phyloP scores from a whole-genome alignment of 92 coral and sea anemone genomes.

The Bergia puertoricense region DNA sequence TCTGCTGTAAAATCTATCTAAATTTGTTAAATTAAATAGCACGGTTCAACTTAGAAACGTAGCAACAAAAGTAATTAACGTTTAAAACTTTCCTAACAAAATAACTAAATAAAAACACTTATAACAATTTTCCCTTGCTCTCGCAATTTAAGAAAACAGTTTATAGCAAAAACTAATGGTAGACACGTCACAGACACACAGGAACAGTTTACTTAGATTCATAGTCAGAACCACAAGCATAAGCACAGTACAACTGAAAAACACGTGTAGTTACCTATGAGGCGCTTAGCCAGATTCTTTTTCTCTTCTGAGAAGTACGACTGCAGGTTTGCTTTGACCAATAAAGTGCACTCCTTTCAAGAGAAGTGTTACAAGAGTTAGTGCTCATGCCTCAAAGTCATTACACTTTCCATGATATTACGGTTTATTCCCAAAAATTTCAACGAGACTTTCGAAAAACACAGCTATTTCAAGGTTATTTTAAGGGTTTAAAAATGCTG shows the following conservation, averaged over 20 bases:
- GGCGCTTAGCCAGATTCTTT: slow-evolving; percentile 62
- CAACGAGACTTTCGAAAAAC: too few relatives aligned
- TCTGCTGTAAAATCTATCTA: too few relatives aligned
- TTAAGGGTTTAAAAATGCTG: neutral
- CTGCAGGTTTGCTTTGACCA: slow-evolving; percentile 59
- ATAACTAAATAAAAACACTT: too few relatives aligned
- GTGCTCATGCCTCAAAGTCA: neutral
- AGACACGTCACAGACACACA: neutral
- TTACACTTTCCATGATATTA: too few relatives aligned
- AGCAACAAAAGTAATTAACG: too few relatives aligned
- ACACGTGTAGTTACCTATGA: slow-evolving; percentile 53
- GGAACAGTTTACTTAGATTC: neutral
- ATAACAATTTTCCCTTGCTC: too few relatives aligned
- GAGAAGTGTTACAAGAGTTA: neutral
- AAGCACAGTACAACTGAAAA: neutral
- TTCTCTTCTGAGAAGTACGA: slow-evolving; percentile 73
- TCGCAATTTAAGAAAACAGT: too few relatives aligned
- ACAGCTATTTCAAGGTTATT: neutral
- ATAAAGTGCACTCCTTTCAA: slow-evolving; percentile 63
- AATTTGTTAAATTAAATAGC: too few relatives aligned
- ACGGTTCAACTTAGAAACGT: too few relatives aligned
- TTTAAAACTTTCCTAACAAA: too few relatives aligned
- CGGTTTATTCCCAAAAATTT: too few relatives aligned
- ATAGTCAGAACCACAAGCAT: neutral
- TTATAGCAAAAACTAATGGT: too few relatives aligned